Conservation (phyloP, 2,888 invertebrate genomes). For the Ectemnius continuus region DNA sequence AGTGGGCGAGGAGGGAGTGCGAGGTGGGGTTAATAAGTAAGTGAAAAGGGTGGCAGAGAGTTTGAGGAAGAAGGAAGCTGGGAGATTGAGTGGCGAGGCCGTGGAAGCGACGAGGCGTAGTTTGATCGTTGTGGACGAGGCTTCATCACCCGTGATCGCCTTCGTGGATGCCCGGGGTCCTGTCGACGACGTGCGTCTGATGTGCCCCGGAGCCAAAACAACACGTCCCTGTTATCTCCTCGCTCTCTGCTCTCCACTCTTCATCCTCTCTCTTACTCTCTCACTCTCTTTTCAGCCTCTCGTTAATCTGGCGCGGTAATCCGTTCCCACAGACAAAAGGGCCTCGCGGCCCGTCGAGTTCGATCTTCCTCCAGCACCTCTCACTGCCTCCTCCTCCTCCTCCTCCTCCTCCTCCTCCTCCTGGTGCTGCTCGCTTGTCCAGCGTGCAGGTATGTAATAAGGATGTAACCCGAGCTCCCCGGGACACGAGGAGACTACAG, state of each 20-base stretch:
- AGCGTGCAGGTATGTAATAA: slow-evolving; percentile 73
- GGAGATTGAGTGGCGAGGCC: slow-evolving; percentile 51
- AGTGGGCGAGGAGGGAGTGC: neutral
- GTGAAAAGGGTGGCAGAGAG: slow-evolving; percentile 2
- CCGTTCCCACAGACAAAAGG: slow-evolving; percentile 76
- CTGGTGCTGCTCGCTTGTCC: slow-evolving; percentile 62
- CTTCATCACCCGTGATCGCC: slow-evolving; percentile 70
- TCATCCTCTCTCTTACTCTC: slow-evolving; percentile 16
- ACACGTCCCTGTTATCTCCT: slow-evolving; percentile 56
- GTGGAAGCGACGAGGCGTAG: slow-evolving; percentile 68
- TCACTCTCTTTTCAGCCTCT: slow-evolving; percentile 7
- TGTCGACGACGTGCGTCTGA: slow-evolving; percentile 68
- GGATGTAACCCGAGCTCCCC: slow-evolving; percentile 75
- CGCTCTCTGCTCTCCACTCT: neutral
- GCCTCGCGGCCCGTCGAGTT: slow-evolving; percentile 73
- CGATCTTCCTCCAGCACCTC: slow-evolving; percentile 68
- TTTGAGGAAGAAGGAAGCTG: slow-evolving; percentile 48
- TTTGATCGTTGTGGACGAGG: slow-evolving; percentile 68
- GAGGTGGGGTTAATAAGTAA: neutral
- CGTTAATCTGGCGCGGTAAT: slow-evolving; percentile 57
- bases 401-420: slow-evolving; percentile 57
- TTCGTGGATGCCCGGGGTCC: slow-evolving; percentile 40
- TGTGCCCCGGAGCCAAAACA: slow-evolving; percentile 67
- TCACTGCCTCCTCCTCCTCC: slow-evolving; percentile 65
- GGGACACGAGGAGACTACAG: slow-evolving; percentile 43